Evolutionary conservation across 2,888 invertebrate species (phyloP), one percentile per base, ranked within the genome.

Genomic region (Pachliopta kotzebuea): DNA sequence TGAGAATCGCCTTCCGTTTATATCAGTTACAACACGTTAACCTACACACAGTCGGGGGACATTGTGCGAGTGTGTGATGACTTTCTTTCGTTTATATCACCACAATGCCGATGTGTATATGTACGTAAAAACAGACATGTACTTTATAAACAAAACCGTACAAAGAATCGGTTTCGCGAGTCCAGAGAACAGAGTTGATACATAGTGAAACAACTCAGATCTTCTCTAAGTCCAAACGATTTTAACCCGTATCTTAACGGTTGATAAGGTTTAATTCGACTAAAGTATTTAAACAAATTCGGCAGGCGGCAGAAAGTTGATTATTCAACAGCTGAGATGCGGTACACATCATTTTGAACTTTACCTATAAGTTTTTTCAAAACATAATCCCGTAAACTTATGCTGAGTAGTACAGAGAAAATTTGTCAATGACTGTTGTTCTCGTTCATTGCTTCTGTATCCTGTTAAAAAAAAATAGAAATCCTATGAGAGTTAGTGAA

Each of bases 1-100:
- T 73, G 72, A 70, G 70, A 62, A 75, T 73, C 77, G 78, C 86
- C 86, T 86, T 85, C 81, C 76, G 74, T 75, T 77, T 80, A 81
- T 81, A 81, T 84, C 71, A 68, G 77, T 77, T 80, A 83, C 80
- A 74, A 83, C 80, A 74, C 52, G 80, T 83, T 82, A 76, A 83
- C 81, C 80, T 83, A 83, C 77, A 76, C 70, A 71, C 70, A 68
- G 65, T 60, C 26, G 31, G 14, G 29, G 42, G 54, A 57, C 45
- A 58, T 53, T 54, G 31, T 75, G 74, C 77, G 76, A 77, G 74
- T 67, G 67, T 65, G 66, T 63, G 68, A 68, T 62, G 71, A 76
- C 81, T 82, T 85, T 85, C 81, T 84, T 82, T 71, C 67, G 72
- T 79, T 81, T 77, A 80, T 77, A 76, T 76, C 77, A 74, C 71